Base-by-base conservation (phyloP, 2,888 invertebrate species). In the Lepidonotus clava region DNA sequence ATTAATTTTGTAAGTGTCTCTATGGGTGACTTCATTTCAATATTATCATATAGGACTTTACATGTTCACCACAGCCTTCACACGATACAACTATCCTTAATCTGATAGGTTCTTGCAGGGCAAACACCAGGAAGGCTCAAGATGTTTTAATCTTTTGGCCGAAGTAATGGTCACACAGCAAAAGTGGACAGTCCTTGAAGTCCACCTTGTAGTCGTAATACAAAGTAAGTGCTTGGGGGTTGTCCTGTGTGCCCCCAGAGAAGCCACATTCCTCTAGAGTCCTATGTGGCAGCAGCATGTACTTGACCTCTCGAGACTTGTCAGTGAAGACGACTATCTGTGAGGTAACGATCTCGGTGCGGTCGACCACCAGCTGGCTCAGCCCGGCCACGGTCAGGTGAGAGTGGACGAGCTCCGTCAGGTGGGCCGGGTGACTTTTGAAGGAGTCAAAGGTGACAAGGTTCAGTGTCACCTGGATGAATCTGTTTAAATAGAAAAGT, bases 81-180 rank as follows among this genome's bases (percentile, higher is more conserved):
- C n/a, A n/a, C n/a, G n/a, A n/a, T n/a, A n/a, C n/a, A n/a, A n/a
- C n/a, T n/a, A n/a, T n/a, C n/a, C n/a, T n/a, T n/a, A n/a, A n/a
- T n/a, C n/a, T n/a, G n/a, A n/a, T n/a, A n/a, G n/a, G n/a, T n/a
- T n/a, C n/a, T n/a, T n/a, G n/a, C n/a, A n/a, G n/a, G n/a, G n/a
- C n/a, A n/a, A n/a, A n/a, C n/a, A n/a, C n/a, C n/a, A n/a, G n/a
- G n/a, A n/a, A n/a, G n/a, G n/a, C n/a, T n/a, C n/a, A n/a, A n/a
- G n/a, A 76, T 38, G 76, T 51, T 56, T 83, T 56, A 8, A 56
- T 32, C 24, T 67, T 84, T 38, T 86, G 41, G 21, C 86, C 92
- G 90, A 93, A 93, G 87, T 93, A 93, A 88, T 93, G 92, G 87
- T 93, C 93, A 90, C 92, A 92, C 84, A 93, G 86, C 6, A 93